phyloP scores from a whole-genome alignment of 2,797 vertebrate genomes.

The Choloepus didactylus region DNA sequence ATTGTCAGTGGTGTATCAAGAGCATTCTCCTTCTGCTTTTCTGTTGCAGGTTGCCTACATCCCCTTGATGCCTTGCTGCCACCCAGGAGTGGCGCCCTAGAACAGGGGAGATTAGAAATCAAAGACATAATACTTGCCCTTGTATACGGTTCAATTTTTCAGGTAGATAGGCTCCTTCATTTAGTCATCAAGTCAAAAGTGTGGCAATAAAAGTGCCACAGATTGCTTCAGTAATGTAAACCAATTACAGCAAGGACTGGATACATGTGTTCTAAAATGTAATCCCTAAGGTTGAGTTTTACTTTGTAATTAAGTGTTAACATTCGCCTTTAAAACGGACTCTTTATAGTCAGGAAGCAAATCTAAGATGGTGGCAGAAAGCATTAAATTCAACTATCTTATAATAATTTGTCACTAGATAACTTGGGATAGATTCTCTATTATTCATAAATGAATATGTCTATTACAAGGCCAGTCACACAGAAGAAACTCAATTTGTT shows the following conservation, averaged over 20 bases:
- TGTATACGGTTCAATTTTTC: neutral
- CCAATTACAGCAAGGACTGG: neutral
- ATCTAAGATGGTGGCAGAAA: neutral
- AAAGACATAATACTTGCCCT: neutral
- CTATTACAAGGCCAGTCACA: neutral
- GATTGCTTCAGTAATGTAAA: neutral
- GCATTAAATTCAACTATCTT: neutral
- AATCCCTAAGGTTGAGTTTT: neutral
- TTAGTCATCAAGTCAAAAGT: neutral
- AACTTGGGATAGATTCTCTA: neutral
- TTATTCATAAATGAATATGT: neutral
- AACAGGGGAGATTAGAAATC: neutral
- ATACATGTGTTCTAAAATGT: neutral
- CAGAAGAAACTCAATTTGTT: neutral
- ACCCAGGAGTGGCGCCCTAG: neutral
- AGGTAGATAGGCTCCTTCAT: neutral
- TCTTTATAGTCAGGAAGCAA: neutral
- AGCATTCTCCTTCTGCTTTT: neutral
- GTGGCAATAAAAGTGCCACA: neutral
- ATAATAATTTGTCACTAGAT: neutral
- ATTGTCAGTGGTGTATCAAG: neutral
- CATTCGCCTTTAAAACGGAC: neutral
- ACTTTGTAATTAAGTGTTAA: neutral
- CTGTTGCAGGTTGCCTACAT: neutral
- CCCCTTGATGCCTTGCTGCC: neutral